phyloP scores from a whole-genome alignment of 2,113 vertebrate genomes.

The Kobus ellipsiprymnus region DNA sequence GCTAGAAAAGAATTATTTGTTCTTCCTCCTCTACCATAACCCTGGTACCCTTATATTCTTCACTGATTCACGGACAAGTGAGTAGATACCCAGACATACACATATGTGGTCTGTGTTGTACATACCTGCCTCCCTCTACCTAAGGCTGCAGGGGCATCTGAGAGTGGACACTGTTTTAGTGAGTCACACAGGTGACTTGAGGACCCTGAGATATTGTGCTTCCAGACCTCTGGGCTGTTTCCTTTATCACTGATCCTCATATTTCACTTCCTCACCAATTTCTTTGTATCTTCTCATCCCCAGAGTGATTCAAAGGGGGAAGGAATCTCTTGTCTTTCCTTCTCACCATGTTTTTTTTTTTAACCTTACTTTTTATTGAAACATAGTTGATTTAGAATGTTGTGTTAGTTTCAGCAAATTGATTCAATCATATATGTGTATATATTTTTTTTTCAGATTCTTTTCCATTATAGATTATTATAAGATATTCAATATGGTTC shows the following conservation, averaged over 20 bases:
- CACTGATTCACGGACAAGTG: neutral
- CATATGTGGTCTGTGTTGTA: too few species aligned
- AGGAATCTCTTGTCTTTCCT: neutral
- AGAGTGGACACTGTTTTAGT: neutral
- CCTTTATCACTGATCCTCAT: neutral
- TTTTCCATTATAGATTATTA: neutral
- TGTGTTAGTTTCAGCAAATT: neutral
- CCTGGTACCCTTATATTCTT: neutral
- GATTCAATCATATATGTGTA: neutral
- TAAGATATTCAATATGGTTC: neutral
- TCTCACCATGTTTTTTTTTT: neutral
- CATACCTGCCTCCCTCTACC: neutral
- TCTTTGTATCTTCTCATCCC: neutral
- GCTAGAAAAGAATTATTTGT: neutral
- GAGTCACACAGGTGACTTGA: neutral
- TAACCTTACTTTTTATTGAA: neutral
- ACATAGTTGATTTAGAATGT: neutral
- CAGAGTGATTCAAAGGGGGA: accelerated
- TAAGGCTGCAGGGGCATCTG: neutral
- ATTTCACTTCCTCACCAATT: neutral
- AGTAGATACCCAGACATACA: too few species aligned
- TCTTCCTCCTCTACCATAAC: neutral
- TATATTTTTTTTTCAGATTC: neutral
- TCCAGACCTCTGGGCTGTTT: neutral
- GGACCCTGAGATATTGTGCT: neutral